phyloP scores from a whole-genome alignment of 1,140 invertebrate species.

The Penaeus indicus region DNA sequence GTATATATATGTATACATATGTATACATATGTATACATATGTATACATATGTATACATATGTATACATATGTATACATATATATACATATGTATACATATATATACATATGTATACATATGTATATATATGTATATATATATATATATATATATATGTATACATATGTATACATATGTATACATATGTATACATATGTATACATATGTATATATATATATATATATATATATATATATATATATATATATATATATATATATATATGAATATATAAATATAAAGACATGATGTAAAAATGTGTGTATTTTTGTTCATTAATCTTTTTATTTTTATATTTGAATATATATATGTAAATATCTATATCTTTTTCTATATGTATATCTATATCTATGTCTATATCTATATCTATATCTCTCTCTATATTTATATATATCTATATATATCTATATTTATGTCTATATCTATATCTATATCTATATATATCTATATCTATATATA shows the following conservation, averaged over 20 bases:
- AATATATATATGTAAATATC: no score
- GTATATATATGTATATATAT: background rate
- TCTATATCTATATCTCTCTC: no score
- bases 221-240: background rate
- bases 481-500: no score
- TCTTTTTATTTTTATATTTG: background rate
- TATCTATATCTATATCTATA: background rate
- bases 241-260: background rate
- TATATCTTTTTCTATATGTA: no score
- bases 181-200: background rate
- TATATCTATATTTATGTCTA: background rate
- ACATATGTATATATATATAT: background rate
- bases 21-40: background rate
- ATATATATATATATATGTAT: background rate
- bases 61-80: background rate
- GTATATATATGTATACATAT: background rate
- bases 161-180: background rate
- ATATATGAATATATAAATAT: background rate
- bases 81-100: background rate
- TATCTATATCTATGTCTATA: no score
- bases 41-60: background rate
- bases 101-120: background rate
- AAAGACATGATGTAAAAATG: background rate
- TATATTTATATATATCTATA: background rate
- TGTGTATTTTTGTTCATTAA: constrained; percentile 7